Base-by-base conservation (phyloP, 2,888 invertebrate genomes). In the Apotomis turbidana region DNA sequence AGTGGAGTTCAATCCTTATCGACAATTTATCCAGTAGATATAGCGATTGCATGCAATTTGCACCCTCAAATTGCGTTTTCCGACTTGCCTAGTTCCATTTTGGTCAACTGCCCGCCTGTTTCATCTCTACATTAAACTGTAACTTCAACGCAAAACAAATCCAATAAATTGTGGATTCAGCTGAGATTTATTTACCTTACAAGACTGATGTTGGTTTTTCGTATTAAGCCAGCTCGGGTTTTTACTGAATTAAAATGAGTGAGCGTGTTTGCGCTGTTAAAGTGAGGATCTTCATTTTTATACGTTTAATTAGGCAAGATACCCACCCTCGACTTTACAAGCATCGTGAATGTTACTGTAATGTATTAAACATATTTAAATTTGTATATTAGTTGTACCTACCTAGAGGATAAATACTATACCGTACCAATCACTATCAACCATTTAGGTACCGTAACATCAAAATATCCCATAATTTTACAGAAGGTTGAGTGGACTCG, bases 1-100 rank as follows among this genome's bases (percentile, higher is more conserved):
- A 59, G 67, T 74, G 68, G 71, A 75, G 54, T 74, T 76, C 71
- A 78, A 80, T 79, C 76, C 81, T 82, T 81, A 82, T 79, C 78
- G 79, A 80, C 81, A 80, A 77, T 84, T 84, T 80, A 82, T 80
- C 75, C 76, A 62, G 70, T 74, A 76, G 79, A 80, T 78, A 76
- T 76, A 74, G 74, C 61, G 77, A 70, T 75, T 75, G 78, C 78
- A 83, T 85, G 83, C 85, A 85, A 87, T 86, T 87, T 85, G 79
- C 80, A 76, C 74, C 81, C 79, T 77, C 79, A 82, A 85, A 85
- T 84, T 84, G 81, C 78, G 72, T 84, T 86, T 82, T 27, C 27
- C 27, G 27, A 1, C 2, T 27, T 27, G 27, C 27, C 27, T 27
- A 27, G 27, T 27, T 72, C 76, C 76, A 79, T 82, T 83, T 80